Evolutionary conservation across 2,888 invertebrate genomes (phyloP), one percentile per base, ranked within the genome.

Genomic region (Mythimna lalbum): DNA sequence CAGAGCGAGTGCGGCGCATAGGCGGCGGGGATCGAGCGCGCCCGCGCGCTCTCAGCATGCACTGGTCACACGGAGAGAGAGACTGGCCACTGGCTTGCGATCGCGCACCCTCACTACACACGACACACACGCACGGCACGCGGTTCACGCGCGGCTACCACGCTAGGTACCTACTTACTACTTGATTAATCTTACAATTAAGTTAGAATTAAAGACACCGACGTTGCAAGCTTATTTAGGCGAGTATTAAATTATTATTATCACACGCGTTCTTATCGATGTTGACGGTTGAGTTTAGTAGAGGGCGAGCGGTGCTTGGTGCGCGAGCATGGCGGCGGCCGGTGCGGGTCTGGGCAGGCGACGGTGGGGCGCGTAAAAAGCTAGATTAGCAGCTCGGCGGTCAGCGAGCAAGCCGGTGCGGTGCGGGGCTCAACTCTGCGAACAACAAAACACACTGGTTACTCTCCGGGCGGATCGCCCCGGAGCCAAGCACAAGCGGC

Each of bases 391-490:
- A 93, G 95, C 95, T 95, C 95, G 94, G 96, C 94, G 94, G 94
- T 94, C 95, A 93, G 95, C 95, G 95, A 94, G 92, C 92, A 95
- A 95, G 95, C 95, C 95, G 96, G 94, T 94, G 94, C 93, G 94
- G 92, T 95, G 95, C 94, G 94, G 95, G 95, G 92, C 94, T 94
- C 95, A 96, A 95, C 93, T 96, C 96, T 96, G 96, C 94, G 96
- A 96, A 96, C 96, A 96, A 96, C 94, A 96, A 96, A 95, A 95
- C 95, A 95, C 95, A 95, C 93, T 91, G 93, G 95, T 95, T 96
- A 95, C 90, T 95, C 94, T 94, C 95, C 94, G 94, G 94, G 93
- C 92, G 85, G 88, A 87, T 80, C 84, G 92, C 91, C 94, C 95
- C 94, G 94, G 94, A 94, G 95, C 94, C 95, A 95, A 95, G 95